Evolutionary conservation across 2,797 vertebrate species (phyloP).

Genomic region (Helicolenus hilgendorfi): DNA sequence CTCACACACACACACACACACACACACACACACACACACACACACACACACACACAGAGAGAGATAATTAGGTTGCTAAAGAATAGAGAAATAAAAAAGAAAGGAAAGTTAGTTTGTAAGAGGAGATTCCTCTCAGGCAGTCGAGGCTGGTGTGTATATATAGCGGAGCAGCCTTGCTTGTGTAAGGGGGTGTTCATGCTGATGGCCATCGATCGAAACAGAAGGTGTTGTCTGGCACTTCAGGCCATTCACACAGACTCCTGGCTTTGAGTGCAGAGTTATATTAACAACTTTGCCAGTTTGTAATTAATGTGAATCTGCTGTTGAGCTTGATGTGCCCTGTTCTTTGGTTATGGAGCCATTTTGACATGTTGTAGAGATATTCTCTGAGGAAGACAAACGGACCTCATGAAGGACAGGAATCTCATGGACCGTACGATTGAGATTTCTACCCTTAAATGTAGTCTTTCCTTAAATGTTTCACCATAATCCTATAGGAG

Average conservation of each 20-base stretch:
- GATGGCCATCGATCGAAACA: conserved; percentile 89
- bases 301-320: conserved; percentile 88
- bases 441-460: not conserved
- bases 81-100: conserved; percentile 56
- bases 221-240: conserved; percentile 92
- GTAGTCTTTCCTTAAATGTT: not conserved
- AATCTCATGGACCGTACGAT: not conserved
- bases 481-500: not conserved
- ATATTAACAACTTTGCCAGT: conserved; percentile 89
- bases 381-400: conserved; percentile 32
- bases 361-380: conserved; percentile 56
- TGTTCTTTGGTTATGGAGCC: conserved; percentile 53
- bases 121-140: conserved; percentile 77
- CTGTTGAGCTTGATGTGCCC: conserved; percentile 71
- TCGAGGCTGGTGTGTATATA: conserved; percentile 69
- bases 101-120: conserved; percentile 70
- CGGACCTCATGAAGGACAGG: not conserved
- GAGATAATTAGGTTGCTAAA: conserved; percentile 80
- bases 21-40: conserved; percentile 3
- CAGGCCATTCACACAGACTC: conserved; percentile 86
- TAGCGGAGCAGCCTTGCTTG: conserved; percentile 71
- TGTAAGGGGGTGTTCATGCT: conserved; percentile 72
- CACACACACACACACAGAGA: not conserved
- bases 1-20: conserved; percentile 21
- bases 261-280: conserved; percentile 85